Evolutionary conservation across 1,140 invertebrate genomes (phyloP).

Genomic region (Hyphantria cunea): DNA sequence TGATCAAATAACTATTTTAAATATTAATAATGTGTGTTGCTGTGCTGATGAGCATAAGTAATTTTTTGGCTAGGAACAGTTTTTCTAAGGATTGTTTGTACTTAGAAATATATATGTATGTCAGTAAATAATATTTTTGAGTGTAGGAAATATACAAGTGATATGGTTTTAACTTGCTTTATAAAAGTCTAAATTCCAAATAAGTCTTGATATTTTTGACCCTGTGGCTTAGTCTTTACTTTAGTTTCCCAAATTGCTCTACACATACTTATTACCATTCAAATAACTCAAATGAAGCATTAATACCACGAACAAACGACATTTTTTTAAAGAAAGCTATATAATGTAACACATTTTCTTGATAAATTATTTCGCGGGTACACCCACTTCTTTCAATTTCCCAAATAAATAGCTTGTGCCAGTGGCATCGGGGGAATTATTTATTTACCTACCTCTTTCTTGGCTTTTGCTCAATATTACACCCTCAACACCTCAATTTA

Average conservation of each 20-base stretch:
- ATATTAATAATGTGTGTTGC: too few species aligned
- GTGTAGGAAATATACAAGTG: conserved; percentile 7
- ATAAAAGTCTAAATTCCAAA: neutral
- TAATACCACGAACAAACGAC: conserved; percentile 37
- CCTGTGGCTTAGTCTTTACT: neutral
- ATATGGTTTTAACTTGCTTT: conserved; percentile 5
- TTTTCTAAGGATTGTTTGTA: too few species aligned
- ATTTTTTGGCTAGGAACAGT: too few species aligned
- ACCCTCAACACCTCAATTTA: conserved; percentile 31
- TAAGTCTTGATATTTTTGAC: neutral
- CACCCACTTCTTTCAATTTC: conserved; percentile 45
- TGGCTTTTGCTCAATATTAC: conserved; percentile 27
- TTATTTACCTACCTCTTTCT: conserved; percentile 35
- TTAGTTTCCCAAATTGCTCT: neutral
- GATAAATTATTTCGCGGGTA: conserved; percentile 47
- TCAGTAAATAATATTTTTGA: too few species aligned
- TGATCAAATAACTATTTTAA: too few species aligned
- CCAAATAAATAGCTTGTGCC: conserved; percentile 47
- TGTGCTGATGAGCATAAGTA: too few species aligned
- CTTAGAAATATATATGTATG: too few species aligned
- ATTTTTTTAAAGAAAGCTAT: conserved; percentile 43
- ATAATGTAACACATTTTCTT: conserved; percentile 49
- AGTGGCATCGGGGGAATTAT: conserved; percentile 42
- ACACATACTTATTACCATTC: neutral
- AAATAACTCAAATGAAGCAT: conserved; percentile 33